Evolutionary conservation across 2,113 vertebrate species (phyloP).

Genomic region (Vicugna pacos): DNA sequence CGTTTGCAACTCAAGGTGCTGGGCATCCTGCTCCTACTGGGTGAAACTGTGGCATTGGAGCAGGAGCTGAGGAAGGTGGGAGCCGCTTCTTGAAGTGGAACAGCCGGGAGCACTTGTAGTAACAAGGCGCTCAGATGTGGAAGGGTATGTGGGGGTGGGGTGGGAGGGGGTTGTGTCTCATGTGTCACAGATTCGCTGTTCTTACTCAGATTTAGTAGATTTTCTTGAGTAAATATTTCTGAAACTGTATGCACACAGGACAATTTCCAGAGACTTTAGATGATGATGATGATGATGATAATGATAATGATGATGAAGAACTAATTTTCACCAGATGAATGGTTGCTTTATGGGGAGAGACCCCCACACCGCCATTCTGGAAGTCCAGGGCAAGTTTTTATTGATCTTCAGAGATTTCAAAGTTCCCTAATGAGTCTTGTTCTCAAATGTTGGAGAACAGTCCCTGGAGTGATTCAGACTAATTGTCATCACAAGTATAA

Average conservation of each 20-base stretch:
- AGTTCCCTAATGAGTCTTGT: not conserved
- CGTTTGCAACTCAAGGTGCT: not conserved
- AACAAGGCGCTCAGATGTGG: too few species aligned
- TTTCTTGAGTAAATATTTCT: not conserved
- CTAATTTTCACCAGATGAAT: not conserved
- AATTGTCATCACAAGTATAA: not conserved
- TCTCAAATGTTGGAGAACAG: not conserved
- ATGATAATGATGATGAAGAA: not conserved
- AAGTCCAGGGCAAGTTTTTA: not conserved
- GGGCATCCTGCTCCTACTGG: not conserved
- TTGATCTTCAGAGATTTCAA: not conserved
- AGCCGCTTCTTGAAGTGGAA: not conserved
- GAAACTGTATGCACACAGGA: not conserved
- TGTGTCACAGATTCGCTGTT: not conserved
- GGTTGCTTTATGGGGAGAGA: not conserved
- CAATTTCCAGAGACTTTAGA: not conserved
- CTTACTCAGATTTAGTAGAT: not conserved
- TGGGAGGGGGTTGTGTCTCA: not conserved
- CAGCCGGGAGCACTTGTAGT: not conserved
- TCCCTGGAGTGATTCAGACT: not conserved
- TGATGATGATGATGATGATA: too few species aligned
- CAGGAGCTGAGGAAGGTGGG: not conserved
- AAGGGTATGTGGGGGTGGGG: fast-evolving
- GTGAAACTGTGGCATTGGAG: not conserved
- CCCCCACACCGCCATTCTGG: not conserved